A percentile compares a stretch with the other conserved stretches of the same genome.
These are phyloP conservation scores for Trissonchulus latispiculum DNA, from an alignment of 2,888 invertebrate genomes.

Conservation along the genomic window DNA sequence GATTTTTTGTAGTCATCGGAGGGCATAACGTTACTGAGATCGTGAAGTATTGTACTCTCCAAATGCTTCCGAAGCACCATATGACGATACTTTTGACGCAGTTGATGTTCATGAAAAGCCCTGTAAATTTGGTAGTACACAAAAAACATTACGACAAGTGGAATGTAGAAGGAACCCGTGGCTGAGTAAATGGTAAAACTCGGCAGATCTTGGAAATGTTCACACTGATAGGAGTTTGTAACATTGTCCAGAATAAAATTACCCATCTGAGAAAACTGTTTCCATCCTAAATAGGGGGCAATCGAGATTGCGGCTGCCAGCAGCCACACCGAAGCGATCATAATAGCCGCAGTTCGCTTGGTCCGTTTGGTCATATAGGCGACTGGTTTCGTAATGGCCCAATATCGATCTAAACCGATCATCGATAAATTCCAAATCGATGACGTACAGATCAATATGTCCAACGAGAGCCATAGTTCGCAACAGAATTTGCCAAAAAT, in stretches of 20 bases:
- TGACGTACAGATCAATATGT: constrained; percentile 49
- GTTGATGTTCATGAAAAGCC: constrained; percentile 44
- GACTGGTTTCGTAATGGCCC: constrained; percentile 47
- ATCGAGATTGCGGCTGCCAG: constrained; percentile 47
- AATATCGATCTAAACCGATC: constrained; percentile 49
- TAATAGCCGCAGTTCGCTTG: constrained; percentile 42
- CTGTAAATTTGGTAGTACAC: constrained; percentile 92
- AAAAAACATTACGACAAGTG: constrained; percentile 98
- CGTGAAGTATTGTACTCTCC: neutral
- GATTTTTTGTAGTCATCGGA: neutral
- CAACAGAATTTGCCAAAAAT: constrained; percentile 47
- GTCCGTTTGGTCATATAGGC: constrained; percentile 46
- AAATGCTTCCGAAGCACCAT: constrained; percentile 32
- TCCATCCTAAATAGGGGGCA: constrained; percentile 50
- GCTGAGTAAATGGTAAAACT: constrained; percentile 49
- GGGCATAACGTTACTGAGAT: neutral
- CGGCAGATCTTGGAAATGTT: constrained; percentile 39
- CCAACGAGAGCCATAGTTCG: constrained; percentile 48
- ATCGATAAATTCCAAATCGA: constrained; percentile 50
- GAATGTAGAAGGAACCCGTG: constrained; percentile 91
- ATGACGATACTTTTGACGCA: constrained; percentile 44
- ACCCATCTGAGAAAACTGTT: constrained; percentile 32
- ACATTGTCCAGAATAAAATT: constrained; percentile 19
- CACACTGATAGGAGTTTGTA: constrained; percentile 29
- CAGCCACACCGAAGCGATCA: constrained; percentile 48